These are phyloP conservation scores for Monopterus albus DNA, from an alignment of 2,113 vertebrate species.

Conservation along the genomic window DNA sequence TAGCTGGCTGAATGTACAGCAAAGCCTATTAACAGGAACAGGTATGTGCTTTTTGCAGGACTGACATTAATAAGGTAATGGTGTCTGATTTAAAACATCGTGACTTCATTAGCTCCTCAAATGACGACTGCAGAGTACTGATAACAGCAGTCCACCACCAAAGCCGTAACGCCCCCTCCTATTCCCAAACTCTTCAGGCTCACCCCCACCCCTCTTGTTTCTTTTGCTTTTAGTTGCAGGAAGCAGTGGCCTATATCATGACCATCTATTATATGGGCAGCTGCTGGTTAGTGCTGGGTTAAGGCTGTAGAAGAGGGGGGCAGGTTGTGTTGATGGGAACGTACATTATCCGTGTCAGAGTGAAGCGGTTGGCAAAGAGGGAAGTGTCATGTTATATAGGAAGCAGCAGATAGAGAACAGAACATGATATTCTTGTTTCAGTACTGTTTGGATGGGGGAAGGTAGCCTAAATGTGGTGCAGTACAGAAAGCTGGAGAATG, in stretches of 20 bases:
- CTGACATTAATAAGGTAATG: conserved; percentile 44
- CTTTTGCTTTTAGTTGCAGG: conserved; percentile 49
- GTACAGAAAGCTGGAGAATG: conserved; percentile 9
- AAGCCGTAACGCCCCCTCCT: conserved; percentile 47
- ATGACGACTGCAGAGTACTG: conserved; percentile 81
- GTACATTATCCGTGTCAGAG: conserved; percentile 69
- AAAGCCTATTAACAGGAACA: background rate
- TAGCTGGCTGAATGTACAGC: conserved; percentile 3
- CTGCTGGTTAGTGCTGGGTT: conserved; percentile 58
- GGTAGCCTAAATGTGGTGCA: background rate
- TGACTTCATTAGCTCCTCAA: conserved; percentile 78
- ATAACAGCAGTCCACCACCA: conserved; percentile 82
- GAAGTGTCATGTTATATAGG: conserved; percentile 39
- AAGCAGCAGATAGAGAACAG: conserved; percentile 21
- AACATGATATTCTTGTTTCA: conserved; percentile 27
- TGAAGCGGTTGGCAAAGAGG: conserved; percentile 29
- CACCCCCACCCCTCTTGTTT: conserved; percentile 36
- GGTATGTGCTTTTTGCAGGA: conserved; percentile 19
- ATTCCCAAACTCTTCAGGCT: conserved; percentile 43
- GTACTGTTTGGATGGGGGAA: background rate
- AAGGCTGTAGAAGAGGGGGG: conserved; percentile 49
- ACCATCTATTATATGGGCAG: conserved; percentile 81
- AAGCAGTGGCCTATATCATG: conserved; percentile 60
- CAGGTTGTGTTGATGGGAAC: conserved; percentile 52
- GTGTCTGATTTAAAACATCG: conserved; percentile 79